Evolutionary conservation across 2,797 vertebrate genomes (phyloP).

Genomic region (Ataeniobius toweri): DNA sequence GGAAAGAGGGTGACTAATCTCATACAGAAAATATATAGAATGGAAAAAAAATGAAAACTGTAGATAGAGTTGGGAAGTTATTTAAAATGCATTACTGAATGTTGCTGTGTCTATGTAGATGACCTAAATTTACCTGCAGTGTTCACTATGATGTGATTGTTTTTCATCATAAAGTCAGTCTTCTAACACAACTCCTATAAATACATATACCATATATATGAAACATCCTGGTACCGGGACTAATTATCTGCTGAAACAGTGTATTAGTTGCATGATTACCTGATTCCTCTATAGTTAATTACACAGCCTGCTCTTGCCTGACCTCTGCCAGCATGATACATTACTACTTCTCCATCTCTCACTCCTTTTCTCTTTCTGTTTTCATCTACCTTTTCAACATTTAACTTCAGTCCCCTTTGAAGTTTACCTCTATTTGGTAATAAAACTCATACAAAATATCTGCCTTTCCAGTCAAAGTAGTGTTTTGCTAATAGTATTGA

Average conservation of each 20-base stretch:
- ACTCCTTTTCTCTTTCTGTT: conserved; percentile 28
- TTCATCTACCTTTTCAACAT: conserved; percentile 52
- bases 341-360: conserved; percentile 60
- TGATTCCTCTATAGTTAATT: conserved; percentile 80
- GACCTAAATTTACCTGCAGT: not conserved
- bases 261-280: conserved; percentile 81
- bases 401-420: conserved; percentile 56
- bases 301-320: conserved; percentile 71
- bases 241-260: conserved; percentile 79
- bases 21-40: conserved; percentile 20
- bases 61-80: conserved; percentile 16
- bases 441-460: too few relatives aligned
- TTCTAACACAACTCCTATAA: not conserved
- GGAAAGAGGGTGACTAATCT: conserved; percentile 28
- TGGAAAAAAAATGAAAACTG: conserved; percentile 23
- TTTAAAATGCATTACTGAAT: conserved; percentile 12
- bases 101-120: conserved; percentile 15
- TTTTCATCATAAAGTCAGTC: conserved; percentile 16
- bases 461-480: too few relatives aligned
- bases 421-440: not conserved
- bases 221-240: conserved; percentile 66
- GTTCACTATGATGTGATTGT: not conserved
- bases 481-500: too few relatives aligned
- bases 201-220: not conserved
- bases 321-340: conserved; percentile 78